These are phyloP conservation scores for Podarcis muralis DNA, from an alignment of 2,113 vertebrate species.

Conservation along the genomic window DNA sequence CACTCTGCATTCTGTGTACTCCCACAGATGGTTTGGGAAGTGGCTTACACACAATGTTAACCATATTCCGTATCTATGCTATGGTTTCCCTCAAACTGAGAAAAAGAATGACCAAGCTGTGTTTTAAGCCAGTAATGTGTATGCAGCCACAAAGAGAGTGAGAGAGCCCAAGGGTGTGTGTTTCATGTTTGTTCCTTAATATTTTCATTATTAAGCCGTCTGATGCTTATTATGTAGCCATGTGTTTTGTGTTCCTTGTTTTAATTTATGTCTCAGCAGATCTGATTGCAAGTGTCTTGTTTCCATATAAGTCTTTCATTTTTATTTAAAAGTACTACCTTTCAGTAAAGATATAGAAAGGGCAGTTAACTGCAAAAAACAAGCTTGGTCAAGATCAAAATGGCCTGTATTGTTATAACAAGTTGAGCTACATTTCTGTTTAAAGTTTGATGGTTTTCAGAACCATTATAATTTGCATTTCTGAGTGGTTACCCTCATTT, in stretches of 20 bases:
- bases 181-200: background rate
- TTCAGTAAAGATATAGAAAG: background rate
- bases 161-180: background rate
- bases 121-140: background rate
- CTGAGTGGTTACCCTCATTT: background rate
- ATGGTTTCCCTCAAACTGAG: no score
- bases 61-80: no score
- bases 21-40: no score
- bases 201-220: background rate
- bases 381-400: background rate
- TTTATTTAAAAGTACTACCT: background rate
- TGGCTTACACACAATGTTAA: no score
- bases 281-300: background rate
- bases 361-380: background rate
- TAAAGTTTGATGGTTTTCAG: no score
- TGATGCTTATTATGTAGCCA: background rate
- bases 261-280: background rate
- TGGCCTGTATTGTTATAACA: background rate
- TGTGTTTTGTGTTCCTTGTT: background rate
- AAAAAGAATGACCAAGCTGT: no score
- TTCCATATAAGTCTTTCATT: background rate
- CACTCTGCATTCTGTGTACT: no score
- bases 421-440: background rate
- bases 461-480: background rate
- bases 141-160: background rate